Evolutionary conservation across 2,113 vertebrate genomes (phyloP).

Genomic region (Clupea harengus): DNA sequence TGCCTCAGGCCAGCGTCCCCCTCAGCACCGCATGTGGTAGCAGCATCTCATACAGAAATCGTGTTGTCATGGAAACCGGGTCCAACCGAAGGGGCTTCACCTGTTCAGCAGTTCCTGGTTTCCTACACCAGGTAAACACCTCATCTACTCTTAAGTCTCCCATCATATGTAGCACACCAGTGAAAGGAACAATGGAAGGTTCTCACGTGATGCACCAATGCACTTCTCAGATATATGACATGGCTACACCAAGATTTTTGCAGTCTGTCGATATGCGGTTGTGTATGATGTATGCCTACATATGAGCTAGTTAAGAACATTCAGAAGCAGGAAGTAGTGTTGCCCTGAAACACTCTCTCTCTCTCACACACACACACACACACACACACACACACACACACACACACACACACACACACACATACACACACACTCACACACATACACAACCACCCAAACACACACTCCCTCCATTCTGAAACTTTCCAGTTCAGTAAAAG

Average conservation of each 20-base stretch:
- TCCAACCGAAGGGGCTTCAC: slow-evolving; percentile 63
- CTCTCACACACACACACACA: not conserved
- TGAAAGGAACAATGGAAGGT: not conserved
- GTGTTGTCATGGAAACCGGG: slow-evolving; percentile 75
- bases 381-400: not conserved
- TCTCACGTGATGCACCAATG: not conserved
- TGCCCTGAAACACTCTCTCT: not conserved
- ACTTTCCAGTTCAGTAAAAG: not conserved
- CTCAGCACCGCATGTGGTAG: slow-evolving; percentile 62
- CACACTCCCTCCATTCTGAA: not conserved
- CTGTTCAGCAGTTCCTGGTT: slow-evolving; percentile 70
- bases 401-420: not conserved
- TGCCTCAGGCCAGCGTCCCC: slow-evolving; percentile 72
- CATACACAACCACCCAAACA: not conserved
- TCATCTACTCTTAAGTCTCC: no score
- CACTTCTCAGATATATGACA: not conserved
- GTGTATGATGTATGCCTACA: not conserved
- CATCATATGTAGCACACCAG: not conserved
- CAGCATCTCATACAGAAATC: slow-evolving; percentile 77
- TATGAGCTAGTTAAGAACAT: not conserved
- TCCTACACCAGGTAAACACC: slow-evolving; percentile 72
- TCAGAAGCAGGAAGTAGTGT: no score
- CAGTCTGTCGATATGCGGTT: no score
- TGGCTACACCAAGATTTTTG: not conserved
- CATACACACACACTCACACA: not conserved